Base-by-base conservation (phyloP, 2,113 vertebrate genomes). In the Reinhardtius hippoglossoides region DNA sequence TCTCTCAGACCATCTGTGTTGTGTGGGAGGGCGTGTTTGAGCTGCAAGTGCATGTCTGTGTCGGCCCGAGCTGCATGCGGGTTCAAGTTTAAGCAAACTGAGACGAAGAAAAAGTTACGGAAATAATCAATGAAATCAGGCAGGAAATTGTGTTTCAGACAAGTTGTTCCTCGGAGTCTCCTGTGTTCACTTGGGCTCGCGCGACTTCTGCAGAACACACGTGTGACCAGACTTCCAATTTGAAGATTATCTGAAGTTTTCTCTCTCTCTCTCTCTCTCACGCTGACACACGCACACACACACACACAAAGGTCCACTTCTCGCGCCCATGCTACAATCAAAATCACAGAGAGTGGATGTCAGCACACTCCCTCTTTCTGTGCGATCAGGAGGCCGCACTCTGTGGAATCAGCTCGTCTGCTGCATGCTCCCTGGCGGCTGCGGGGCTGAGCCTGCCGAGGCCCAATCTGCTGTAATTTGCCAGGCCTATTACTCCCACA, bases 401-500 rank as follows among this genome's bases (percentile, higher is more conserved):
- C 68, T 72, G 69, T 67, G 31, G 81, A 88, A 85, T 83, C 80
- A 76, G 76, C 69, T 58, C 56, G 76, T 78, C 85, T 78, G 80
- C 76, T 76, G 24, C 12, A 18, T 64, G 77, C 76, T 86, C 86
- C 68, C 84, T 61, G 71, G 73, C 62, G 66, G 66, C 66, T 76
- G 64, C 80, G 37, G 24, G 60, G 52, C 75, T 68, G 63, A 84
- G 83, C 81, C 31, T 31, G 31, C 31, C 66, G 79, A 71, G 72
- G 74, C 71, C 59, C 56, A 23, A 80, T 86, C 81, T 82, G 84
- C 87, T 84, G 83, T 83, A 80, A 92, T 90, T 88, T 91, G 71
- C 86, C 80, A 82, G 87, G 80, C 79, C 89, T 82, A 89, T 93
- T 91, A 88, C 87, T 88, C 83, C 84, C 79, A 84, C 83, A 84